Conservation (phyloP, 2,888 invertebrate genomes). For the Hirtodrosophila trivittata region DNA sequence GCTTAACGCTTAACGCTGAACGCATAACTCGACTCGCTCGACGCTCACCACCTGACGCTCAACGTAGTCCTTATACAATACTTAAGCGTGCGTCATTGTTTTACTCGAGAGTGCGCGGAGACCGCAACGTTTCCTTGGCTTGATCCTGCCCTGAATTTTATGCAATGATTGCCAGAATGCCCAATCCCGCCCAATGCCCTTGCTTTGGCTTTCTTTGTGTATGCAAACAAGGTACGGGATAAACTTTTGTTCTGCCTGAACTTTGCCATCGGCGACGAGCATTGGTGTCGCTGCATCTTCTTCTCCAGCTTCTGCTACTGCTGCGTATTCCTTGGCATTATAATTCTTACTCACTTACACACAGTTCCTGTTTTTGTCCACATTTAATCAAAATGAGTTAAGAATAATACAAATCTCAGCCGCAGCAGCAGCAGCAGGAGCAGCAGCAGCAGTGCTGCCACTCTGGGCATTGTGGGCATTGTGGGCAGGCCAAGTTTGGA, state of each 20-base stretch:
- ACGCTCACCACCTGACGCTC: constrained; percentile 24
- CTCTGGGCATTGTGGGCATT: neutral
- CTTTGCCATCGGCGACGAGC: constrained; percentile 50
- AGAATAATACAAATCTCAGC: constrained; percentile 56
- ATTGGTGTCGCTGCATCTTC: constrained; percentile 3
- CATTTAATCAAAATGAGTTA: constrained; percentile 60
- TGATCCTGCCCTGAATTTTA: constrained; percentile 52
- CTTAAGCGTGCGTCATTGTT: constrained; percentile 48
- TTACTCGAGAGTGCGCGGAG: constrained; percentile 40
- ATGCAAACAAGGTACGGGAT: constrained; percentile 73
- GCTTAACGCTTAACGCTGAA: constrained; percentile 52
- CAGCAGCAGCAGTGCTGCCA: no score
- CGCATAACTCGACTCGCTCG: constrained; percentile 14
- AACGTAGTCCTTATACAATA: neutral
- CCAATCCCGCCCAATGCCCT: neutral
- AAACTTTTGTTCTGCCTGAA: constrained; percentile 77
- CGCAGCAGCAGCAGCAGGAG: neutral
- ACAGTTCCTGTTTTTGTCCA: constrained; percentile 37
- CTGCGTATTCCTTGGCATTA: constrained; percentile 25
- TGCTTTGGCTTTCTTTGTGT: constrained; percentile 49
- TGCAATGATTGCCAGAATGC: constrained; percentile 39
- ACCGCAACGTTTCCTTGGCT: constrained; percentile 43
- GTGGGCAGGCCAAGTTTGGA: constrained; percentile 28
- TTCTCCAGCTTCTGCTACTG: constrained; percentile 1
- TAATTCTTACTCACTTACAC: constrained; percentile 38